Evolutionary conservation across 2,113 vertebrate genomes (phyloP), one percentile per base, ranked within the genome.

Genomic region (Saguinus midas): DNA sequence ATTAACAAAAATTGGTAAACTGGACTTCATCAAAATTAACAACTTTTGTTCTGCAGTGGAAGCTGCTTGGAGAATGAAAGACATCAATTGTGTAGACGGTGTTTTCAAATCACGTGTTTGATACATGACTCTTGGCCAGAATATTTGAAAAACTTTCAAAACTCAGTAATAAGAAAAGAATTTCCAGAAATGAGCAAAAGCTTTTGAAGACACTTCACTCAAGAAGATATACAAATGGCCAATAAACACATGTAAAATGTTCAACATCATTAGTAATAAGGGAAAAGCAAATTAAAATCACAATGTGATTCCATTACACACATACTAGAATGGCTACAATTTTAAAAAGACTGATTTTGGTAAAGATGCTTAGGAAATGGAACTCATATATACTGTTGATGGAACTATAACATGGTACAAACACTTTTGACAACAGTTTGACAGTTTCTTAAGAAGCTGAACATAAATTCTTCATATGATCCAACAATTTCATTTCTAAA

Each of bases 121-220:
- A 57, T 48, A 87, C 82, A 68, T 32, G 18, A 70, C 17, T 43
- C 61, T 9, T 45, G 29, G 64, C 68, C 29, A 82, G 29, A 45
- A 81, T 92, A 73, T 48, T 48, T 23, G 66, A 81, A 82, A 27
- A 81, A 64, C 6, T 81, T 75, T 81, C 52, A 87, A 87, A 87
- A 82, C 18, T 92, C 10, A 66, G 13, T 35, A 48, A 7, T 85
- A 25, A 48, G 4, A 85, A 72, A 75, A 57, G 9, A 84, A 78
- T 4, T 23, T 18, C 83, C 25, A 70, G 57, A 58, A 70, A 93
- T 93, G 6, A 93, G 18, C 80, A 78, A 93, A 92, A 84, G 29
- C 12, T 90, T 96, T 79, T 96, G 61, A 78, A 40, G 17, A 92
- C 32, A 87, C 32, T 73, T 73, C 13, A 92, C 73, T 82, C 50